phyloP scores from a whole-genome alignment of 2,888 invertebrate species.

The Horisme vitalbata region DNA sequence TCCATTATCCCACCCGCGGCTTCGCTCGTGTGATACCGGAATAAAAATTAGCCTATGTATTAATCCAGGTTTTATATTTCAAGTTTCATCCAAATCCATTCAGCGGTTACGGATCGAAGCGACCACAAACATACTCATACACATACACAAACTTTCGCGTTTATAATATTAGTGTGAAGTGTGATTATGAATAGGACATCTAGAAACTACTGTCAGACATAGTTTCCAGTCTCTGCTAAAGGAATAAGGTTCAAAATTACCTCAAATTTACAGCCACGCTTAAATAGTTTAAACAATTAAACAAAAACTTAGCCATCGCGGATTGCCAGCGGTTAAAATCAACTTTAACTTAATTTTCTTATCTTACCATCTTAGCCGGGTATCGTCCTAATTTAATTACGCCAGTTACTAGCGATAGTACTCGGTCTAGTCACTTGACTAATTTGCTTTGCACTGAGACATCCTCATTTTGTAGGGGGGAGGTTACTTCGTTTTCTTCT shows the following conservation, averaged over 20 bases:
- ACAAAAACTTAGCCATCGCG: constrained; percentile 22
- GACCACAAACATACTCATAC: too few relatives aligned
- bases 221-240: constrained; percentile 1
- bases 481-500: not conserved
- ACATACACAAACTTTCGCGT: too few relatives aligned
- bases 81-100: too few relatives aligned
- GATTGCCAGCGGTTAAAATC: constrained; percentile 25
- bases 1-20: too few relatives aligned
- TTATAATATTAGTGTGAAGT: too few relatives aligned
- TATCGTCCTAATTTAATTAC: constrained; percentile 45
- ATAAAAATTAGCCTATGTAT: too few relatives aligned
- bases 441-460: constrained; percentile 44
- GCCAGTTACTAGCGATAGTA: constrained; percentile 42
- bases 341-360: constrained; percentile 26
- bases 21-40: too few relatives aligned
- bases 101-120: too few relatives aligned
- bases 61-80: too few relatives aligned
- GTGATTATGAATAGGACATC: too few relatives aligned
- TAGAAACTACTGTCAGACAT: not conserved
- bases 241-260: constrained; percentile 10
- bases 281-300: constrained; percentile 29
- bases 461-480: constrained; percentile 4
- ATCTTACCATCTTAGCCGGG: constrained; percentile 29
- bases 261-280: constrained; percentile 21
- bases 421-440: constrained; percentile 49